Percentiles rank a stretch among this genome's conserved stretches.
These are phyloP conservation scores for Acrocera orbiculus DNA, from an alignment of 2,888 invertebrate species.

Conservation along the genomic window DNA sequence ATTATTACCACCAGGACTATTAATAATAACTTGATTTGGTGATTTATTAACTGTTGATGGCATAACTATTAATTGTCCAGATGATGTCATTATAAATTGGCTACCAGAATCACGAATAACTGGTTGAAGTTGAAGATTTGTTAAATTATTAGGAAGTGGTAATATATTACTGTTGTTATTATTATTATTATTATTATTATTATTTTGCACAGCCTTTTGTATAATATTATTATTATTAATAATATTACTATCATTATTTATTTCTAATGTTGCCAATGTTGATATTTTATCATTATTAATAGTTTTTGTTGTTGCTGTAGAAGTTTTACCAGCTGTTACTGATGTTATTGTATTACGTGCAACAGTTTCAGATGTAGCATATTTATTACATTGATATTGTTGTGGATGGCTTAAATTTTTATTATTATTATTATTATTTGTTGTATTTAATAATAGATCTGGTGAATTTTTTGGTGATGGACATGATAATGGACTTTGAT, in stretches of 20 bases:
- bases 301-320: constrained; percentile 57
- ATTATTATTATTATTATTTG: constrained; percentile 17
- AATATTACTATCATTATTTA: too few species aligned
- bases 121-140: constrained; percentile 21
- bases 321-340: constrained; percentile 52
- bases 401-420: constrained; percentile 28
- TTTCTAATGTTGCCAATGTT: not conserved
- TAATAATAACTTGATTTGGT: constrained; percentile 16
- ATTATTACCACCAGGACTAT: constrained; percentile 8
- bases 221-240: constrained; percentile 4
- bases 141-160: too few species aligned
- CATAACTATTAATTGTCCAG: constrained; percentile 29
- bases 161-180: constrained; percentile 12
- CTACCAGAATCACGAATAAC: constrained; percentile 19
- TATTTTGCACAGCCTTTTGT: constrained; percentile 5
- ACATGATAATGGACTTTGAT: constrained; percentile 51
- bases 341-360: constrained; percentile 69
- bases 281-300: not conserved
- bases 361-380: constrained; percentile 40
- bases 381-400: constrained; percentile 9
- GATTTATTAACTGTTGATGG: constrained; percentile 15
- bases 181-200: too few species aligned
- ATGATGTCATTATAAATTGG: constrained; percentile 31
- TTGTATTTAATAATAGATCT: constrained; percentile 22
- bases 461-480: constrained; percentile 38